Evolutionary conservation across 2,888 invertebrate genomes (phyloP), one percentile per base, ranked within the genome.

Genomic region (Orthonychiurus folsomi): DNA sequence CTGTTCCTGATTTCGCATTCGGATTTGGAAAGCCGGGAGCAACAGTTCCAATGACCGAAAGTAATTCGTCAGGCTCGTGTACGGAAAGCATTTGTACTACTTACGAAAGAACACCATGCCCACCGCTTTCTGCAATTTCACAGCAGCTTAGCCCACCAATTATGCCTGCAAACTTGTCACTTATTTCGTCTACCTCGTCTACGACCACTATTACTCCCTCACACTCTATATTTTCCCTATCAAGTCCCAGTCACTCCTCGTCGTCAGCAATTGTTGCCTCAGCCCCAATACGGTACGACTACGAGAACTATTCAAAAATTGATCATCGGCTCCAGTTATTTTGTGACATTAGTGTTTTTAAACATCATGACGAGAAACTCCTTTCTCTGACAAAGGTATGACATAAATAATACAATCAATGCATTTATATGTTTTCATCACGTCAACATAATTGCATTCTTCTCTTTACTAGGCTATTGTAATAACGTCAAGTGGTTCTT

Each of bases 311-410:
- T 61, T 54, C 60, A 18, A 67, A 64, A 56, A 59, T 69, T 3
- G 72, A 72, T 58, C 72, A 72, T 61, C 67, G 72, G 1, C 66
- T 72, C 21, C 67, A 69, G 37, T 61, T 72, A 5, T 71, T 69
- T 64, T 64, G 66, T 20, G 70, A 72, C 25, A 56, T 72, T 1
- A 65, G 64, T 25, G 69, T 73, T 18, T 73, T 71, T 58, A 73
- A 71, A 58, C 64, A 67, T 3, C 50, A 55, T 1, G 68, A 71
- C 23, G 72, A 73, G 50, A 59, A 53, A 28, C 63, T 73, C 0
- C 52, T 73, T 1, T 66, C 70, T n/a, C 58, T 73, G 25, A 66
- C 66, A 3, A 73, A 73, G 50, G n/a, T n/a, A n/a, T n/a, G n/a
- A n/a, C n/a, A n/a, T n/a, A 65, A 63, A 61, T 48, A 28, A 28